Evolutionary conservation across 35 echinoderm and acorn worm species (phyloP), one percentile per base, ranked within the genome.

Genomic region (Apostichopus parvimensis): DNA sequence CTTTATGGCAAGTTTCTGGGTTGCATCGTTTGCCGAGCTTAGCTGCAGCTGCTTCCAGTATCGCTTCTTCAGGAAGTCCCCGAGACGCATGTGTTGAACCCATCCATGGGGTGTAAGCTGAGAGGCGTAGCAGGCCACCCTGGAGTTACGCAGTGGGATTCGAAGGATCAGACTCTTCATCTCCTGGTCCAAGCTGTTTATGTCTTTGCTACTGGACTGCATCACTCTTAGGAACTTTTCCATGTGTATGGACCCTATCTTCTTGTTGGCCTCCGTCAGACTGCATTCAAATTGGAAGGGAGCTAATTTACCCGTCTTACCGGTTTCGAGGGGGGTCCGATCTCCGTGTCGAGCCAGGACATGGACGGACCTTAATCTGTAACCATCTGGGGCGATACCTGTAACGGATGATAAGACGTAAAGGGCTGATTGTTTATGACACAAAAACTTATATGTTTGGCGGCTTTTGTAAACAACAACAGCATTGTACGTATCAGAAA

Each of bases 21-120:
- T 23, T 12, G 25, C 17, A 8, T 25, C 23, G 6, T 20, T 53
- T 55, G 79, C 81, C 1, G 78, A 45, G 7, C 77, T 21, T 5
- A 92, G 54, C 13, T 83, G 56, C 8, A 81, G 79, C 14, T 57
- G 15, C 9, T 92, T 18, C 76, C 60, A 70, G 23, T 92, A 92
- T 61, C 60, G 9, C 54, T 80, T 81, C 17, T 82, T 68, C 25
- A 92, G 9, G 54, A 81, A 57, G 60, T 81, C 79, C 8, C 78
- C 90, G 14, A 92, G 78, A 53, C 60, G 77, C 76, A 92, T 79
- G 68, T 92, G 90, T 12, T 92, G 90, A 5, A 92, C 12, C 79
- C 77, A 79, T 14, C 90, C 90, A 17, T 24, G 56, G 5, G 90
- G 90, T 5, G 90, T 92, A 7, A 92, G 77, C 24, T 92, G 77